Base-by-base conservation (phyloP, 1,140 invertebrate genomes). In the Bombus waltoni region DNA sequence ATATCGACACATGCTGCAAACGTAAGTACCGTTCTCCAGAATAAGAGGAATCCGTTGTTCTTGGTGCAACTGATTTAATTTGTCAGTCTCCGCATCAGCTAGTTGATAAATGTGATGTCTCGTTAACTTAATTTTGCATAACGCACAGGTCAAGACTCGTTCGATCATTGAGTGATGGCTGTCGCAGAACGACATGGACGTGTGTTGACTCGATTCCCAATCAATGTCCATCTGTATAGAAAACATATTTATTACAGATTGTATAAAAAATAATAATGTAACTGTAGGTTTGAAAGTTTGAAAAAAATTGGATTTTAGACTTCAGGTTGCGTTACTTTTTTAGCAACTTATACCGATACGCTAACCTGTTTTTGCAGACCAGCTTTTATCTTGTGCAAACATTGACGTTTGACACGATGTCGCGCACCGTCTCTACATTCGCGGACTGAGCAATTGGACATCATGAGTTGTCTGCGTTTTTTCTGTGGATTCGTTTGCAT, bases 1-100 rank as follows among this genome's bases (percentile, higher is more conserved):
- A 91, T 97, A 97, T 83, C 97, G 96, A 90, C 98, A 98, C 10
- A 97, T 93, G 94, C 98, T 98, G 94, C 98, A 98, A 22, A 98
- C 96, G 87, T 97, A 92, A 72, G 93, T 93, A 38, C 95, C 95
- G 38, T 94, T 92, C 57, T 94, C 93, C 62, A 97, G 88, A 47
- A 95, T 94, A n/a, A 97, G 96, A 1, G 97, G 97, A 25, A 98
- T 96, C 10, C 96, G 96, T 88, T 97, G 96, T 77, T 96, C 95
- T 66, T 93, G 92, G 8, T 98, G 94, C 3, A 96, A 95, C 81
- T 96, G 95, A 92, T 98, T 98, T 85, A 98, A 87, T 42, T 97
- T 96, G 87, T 96, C 94, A 62, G 96, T 96, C 89, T 97, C 97
- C 92, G 96, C 92, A 47, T 94, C 94, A 47, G 94, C 93, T 82